These are phyloP conservation scores for Ceuthmochares aereus DNA, from an alignment of 2,113 vertebrate genomes.

Conservation along the genomic window DNA sequence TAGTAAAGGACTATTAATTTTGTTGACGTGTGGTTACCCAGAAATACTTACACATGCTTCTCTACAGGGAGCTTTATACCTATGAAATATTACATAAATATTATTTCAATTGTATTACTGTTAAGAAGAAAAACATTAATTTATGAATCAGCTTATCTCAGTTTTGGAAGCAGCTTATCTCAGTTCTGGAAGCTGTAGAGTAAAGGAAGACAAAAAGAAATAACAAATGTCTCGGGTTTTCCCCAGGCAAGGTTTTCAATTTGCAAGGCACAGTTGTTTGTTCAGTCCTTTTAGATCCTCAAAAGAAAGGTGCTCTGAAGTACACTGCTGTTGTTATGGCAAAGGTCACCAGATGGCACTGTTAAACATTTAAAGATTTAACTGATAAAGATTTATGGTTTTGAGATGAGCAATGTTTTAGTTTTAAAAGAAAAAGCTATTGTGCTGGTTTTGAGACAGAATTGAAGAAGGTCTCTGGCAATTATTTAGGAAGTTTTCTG, in stretches of 20 bases:
- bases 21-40: not conserved
- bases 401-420: not conserved
- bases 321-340: conserved; percentile 36
- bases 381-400: not conserved
- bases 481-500: not conserved
- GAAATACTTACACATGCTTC: not conserved
- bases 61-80: not conserved
- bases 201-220: not conserved
- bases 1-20: not conserved
- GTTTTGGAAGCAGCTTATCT: not conserved
- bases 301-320: not conserved
- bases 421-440: not conserved
- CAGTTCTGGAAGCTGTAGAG: not conserved
- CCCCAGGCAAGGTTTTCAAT: not conserved
- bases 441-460: not conserved
- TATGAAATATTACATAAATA: not conserved
- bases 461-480: not conserved
- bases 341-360: conserved; percentile 67
- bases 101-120: not conserved
- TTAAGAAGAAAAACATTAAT: not conserved
- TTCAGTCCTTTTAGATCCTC: not conserved
- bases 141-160: not conserved
- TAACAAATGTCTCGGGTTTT: accelerated
- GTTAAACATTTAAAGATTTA: conserved; percentile 57
- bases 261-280: accelerated